phyloP scores from a whole-genome alignment of 2,888 invertebrate genomes.

The Drosophila histrio region DNA sequence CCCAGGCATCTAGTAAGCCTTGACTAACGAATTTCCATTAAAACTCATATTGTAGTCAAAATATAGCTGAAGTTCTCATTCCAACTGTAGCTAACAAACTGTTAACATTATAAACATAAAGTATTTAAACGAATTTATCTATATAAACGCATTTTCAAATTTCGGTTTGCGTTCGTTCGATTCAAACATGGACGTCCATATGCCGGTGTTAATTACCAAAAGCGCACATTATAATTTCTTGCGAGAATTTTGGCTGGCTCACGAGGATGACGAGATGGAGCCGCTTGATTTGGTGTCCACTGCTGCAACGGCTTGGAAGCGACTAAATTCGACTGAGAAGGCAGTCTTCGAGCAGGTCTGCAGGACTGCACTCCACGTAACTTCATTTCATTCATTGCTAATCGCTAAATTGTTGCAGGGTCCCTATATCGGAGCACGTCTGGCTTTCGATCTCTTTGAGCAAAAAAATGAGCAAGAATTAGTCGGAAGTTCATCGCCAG shows the following conservation, averaged over 20 bases:
- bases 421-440: neutral
- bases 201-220: conserved; percentile 19
- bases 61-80: neutral
- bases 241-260: conserved; percentile 33
- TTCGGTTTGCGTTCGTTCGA: neutral
- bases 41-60: neutral
- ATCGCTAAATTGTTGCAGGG: neutral
- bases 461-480: neutral
- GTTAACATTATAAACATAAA: neutral
- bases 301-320: neutral
- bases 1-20: conserved; percentile 11
- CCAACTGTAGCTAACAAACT: neutral
- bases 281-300: neutral
- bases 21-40: too few species aligned
- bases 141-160: neutral
- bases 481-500: too few species aligned
- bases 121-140: neutral
- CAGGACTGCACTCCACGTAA: neutral
- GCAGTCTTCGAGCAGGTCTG: neutral
- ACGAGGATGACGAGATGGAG: neutral
- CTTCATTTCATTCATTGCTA: neutral
- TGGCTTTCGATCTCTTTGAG: neutral
- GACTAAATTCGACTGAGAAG: neutral
- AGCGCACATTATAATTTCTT: conserved; percentile 25
- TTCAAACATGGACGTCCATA: neutral